Conservation (phyloP, 2,797 vertebrate species). For the Silurus lanzhouensis region DNA sequence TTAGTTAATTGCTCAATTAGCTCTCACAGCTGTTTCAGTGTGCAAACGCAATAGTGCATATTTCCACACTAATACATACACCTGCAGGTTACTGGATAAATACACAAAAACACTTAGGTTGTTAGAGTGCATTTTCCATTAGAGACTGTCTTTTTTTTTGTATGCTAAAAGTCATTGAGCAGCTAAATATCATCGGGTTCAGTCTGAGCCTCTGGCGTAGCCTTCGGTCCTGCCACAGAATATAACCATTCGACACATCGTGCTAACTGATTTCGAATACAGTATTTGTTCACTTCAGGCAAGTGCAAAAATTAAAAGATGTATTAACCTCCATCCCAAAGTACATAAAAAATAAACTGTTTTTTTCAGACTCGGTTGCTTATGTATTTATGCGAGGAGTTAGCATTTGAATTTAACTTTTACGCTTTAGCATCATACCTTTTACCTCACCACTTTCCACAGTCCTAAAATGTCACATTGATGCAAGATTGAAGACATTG, state of each 20-base stretch:
- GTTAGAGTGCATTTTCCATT: background rate
- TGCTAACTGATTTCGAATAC: conserved; percentile 27
- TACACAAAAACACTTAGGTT: background rate
- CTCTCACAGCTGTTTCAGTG: background rate
- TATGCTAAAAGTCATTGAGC: background rate
- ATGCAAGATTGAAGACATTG: no score
- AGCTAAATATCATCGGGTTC: background rate
- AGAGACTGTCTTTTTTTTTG: background rate
- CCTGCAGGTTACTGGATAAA: background rate
- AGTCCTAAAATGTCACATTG: no score
- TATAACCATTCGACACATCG: background rate
- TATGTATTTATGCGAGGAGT: background rate
- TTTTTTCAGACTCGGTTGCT: background rate
- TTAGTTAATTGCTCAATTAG: background rate
- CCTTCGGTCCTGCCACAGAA: conserved; percentile 35
- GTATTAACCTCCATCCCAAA: background rate
- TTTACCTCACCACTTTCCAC: no score
- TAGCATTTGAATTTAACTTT: background rate
- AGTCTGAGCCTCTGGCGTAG: conserved; percentile 43
- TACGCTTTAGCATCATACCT: no score
- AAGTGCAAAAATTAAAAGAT: conserved; percentile 41
- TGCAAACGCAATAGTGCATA: background rate
- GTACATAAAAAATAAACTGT: no score
- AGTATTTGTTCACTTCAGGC: conserved; percentile 42
- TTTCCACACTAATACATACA: background rate